phyloP scores from a whole-genome alignment of 2,797 vertebrate genomes.

The Leptatherina wallacei region DNA sequence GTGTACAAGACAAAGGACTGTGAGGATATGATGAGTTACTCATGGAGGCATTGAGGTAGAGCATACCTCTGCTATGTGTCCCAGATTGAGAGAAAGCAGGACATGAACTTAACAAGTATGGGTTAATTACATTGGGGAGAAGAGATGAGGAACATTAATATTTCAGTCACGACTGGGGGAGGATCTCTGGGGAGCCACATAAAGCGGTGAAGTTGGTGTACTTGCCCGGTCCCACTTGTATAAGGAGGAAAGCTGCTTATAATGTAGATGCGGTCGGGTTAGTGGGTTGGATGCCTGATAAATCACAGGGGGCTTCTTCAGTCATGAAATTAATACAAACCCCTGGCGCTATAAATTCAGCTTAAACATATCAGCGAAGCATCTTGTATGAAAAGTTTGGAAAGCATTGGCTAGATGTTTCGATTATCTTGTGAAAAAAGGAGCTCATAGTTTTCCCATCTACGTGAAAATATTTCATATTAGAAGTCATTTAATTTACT shows the following conservation, averaged over 20 bases:
- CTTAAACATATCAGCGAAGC: conserved; percentile 49
- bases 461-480: neutral
- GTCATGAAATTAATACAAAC: conserved; percentile 34
- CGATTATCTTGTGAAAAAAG: conserved; percentile 11
- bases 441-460: conserved; percentile 3
- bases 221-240: conserved; percentile 25
- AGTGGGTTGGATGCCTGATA: conserved; percentile 47
- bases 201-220: conserved; percentile 50
- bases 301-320: conserved; percentile 46
- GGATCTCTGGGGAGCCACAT: conserved; percentile 69
- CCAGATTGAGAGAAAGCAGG: conserved; percentile 81
- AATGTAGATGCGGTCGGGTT: conserved; percentile 45
- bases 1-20: conserved; percentile 36
- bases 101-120: conserved; percentile 79
- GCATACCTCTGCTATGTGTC: conserved; percentile 70
- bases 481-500: neutral
- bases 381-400: conserved; percentile 49
- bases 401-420: neutral
- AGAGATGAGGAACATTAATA: conserved; percentile 73
- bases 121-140: conserved; percentile 86
- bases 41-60: conserved; percentile 38
- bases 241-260: conserved; percentile 51
- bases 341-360: conserved; percentile 25
- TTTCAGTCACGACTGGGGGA: conserved; percentile 70
- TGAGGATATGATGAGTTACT: conserved; percentile 45